Evolutionary conservation across 2,113 vertebrate genomes (phyloP).

Genomic region (Geococcyx californianus): DNA sequence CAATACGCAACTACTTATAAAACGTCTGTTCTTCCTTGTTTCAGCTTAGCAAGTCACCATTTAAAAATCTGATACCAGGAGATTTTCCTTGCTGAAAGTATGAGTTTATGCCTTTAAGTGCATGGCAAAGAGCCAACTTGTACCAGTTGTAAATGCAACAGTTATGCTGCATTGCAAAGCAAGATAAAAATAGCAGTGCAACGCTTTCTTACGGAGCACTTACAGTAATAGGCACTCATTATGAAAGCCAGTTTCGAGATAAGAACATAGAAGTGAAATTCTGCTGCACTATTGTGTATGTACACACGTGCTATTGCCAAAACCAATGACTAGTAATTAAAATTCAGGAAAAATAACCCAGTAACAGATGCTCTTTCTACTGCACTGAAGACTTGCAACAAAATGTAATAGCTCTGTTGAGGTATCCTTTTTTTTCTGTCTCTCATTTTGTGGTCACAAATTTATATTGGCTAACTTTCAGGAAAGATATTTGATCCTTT

Average conservation of each 20-base stretch:
- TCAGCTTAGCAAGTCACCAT: background rate
- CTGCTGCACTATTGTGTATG: background rate
- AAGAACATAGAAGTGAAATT: background rate
- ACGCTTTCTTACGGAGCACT: background rate
- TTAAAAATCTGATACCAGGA: background rate
- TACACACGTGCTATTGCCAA: background rate
- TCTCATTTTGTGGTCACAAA: background rate
- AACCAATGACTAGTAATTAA: constrained; percentile 22
- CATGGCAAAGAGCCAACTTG: background rate
- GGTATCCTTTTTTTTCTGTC: background rate
- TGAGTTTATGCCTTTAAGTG: background rate
- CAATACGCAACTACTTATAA: background rate
- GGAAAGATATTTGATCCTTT: background rate
- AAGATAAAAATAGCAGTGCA: background rate
- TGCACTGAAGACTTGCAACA: background rate
- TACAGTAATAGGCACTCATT: background rate
- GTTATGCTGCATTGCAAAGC: background rate
- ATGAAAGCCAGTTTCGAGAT: background rate
- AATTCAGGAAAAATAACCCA: constrained; percentile 5
- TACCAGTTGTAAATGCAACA: background rate
- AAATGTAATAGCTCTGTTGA: background rate
- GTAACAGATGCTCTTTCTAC: background rate
- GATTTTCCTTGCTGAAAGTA: constrained; percentile 9
- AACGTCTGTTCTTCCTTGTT: constrained; percentile 1
- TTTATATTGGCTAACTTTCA: background rate